Base-by-base conservation (phyloP, 2,888 invertebrate species). In the Tethea ocularis region DNA sequence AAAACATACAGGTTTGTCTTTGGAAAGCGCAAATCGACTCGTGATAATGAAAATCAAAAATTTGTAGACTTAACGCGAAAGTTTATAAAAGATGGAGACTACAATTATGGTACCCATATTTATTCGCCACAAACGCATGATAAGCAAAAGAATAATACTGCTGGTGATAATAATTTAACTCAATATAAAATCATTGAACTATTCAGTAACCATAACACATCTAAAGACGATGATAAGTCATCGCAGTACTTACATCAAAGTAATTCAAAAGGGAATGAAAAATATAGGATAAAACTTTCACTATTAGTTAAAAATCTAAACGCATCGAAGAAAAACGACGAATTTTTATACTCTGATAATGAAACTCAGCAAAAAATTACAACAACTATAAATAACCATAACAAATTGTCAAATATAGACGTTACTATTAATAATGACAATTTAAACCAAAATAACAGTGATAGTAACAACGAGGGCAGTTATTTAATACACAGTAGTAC, bases 1-100 rank as follows among this genome's bases (percentile, higher is more conserved):
- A 46, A 17, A 10, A 46, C 20, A 61, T 59, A 55, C 61, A 26
- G 20, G n/a, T 46, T 46, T 46, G 46, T 46, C 10, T 46, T 20
- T 46, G 46, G 46, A 20, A 46, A 46, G 20, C 7, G 46, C 8
- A 46, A 46, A 46, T 7, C 46, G 8, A 46, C 20, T 46, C 46
- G 20, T n/a, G 20, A 46, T 46, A 15, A 20, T 20, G 46, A 20
- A 8, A 20, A 46, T 8, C 17, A 46, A 46, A 46, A 10, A 46
- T 8, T 20, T 46, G 10, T 46, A 46, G 46, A 46, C 20, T 20
- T 46, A n/a, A 46, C 46, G 10, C 46, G 46, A 20, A 46, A 46
- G 7, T 0, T 46, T 46, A 20, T 8, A 10, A n/a, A 38, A 38
- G n/a, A 38, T 38, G 7, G 7, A n/a, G 7, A 38, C 1, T n/a